Evolutionary conservation across 2,113 vertebrate genomes (phyloP), one percentile per base, ranked within the genome.

Genomic region (Syngnathus scovelli): DNA sequence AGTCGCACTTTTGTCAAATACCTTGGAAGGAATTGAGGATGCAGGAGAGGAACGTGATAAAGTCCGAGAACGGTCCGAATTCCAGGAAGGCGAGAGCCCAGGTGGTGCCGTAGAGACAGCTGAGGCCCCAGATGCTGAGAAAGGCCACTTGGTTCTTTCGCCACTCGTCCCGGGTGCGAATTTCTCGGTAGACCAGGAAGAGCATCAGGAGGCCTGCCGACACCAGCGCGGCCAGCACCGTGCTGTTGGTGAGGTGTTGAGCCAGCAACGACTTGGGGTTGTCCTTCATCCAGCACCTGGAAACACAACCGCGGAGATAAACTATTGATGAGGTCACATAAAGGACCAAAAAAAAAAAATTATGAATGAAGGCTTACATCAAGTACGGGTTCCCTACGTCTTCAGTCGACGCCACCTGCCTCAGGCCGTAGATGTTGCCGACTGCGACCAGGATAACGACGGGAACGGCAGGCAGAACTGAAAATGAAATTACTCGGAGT

Each of bases 121-220:
- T 91, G 56, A 92, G 87, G 23, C 92, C 92, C 91, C 89, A 92
- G 64, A 92, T 90, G 62, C 92, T 92, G 77, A 91, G 72, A 54
- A 92, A 91, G 1, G 88, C 80, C 74, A 88, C 83, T 0, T 71
- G 66, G 46, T 79, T 85, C 72, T 83, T 77, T 64, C 58, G 79
- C 90, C 90, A 91, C 23, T 90, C 89, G 0, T 79, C 71, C 23
- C 88, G 64, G 49, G 18, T 75, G 16, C 59, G 80, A 69, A 91
- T 88, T 72, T 90, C 11, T 18, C 61, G 66, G 70, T 87, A 84
- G 48, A 92, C 88, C 37, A 88, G 49, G 74, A 79, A 36, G 1
- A 92, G 89, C 90, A 92, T 91, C 56, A 87, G 49, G 2, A 77
- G 0, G 10, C 91, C 91, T 0, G 85, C 83, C 9, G 1, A 36